phyloP scores from a whole-genome alignment of 2,113 vertebrate genomes.

The Corythornis vintsioides region DNA sequence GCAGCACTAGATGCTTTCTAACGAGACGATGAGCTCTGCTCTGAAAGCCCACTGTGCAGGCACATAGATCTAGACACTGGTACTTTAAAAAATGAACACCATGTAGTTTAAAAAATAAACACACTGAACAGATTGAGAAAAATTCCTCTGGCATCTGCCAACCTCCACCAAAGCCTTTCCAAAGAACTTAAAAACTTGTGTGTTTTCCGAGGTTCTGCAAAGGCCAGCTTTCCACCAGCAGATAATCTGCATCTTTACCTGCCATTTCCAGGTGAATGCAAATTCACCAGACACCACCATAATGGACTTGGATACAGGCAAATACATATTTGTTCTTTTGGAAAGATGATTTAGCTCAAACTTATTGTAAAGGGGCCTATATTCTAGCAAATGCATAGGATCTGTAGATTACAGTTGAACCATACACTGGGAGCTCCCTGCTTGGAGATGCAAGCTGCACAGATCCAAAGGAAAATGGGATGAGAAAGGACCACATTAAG shows the following conservation, averaged over 20 bases:
- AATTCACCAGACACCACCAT: not conserved
- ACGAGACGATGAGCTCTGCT: not conserved
- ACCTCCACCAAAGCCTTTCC: not conserved
- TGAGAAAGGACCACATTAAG: not conserved
- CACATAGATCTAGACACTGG: not conserved
- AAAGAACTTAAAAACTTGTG: not conserved
- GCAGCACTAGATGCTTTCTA: not conserved
- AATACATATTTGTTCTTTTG: not conserved
- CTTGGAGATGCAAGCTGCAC: not conserved
- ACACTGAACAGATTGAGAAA: not conserved
- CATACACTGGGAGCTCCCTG: not conserved
- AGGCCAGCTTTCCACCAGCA: not conserved
- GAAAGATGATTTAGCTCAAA: not conserved
- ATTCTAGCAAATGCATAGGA: not conserved
- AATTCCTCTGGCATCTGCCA: not conserved
- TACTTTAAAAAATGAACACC: not conserved
- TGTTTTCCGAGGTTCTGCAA: not conserved
- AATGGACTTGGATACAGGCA: not conserved
- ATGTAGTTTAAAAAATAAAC: not conserved
- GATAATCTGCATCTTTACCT: not conserved
- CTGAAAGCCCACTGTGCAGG: not conserved
- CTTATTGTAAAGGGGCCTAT: not conserved
- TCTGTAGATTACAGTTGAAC: not conserved
- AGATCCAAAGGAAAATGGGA: not conserved
- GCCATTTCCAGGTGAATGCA: not conserved